Evolutionary conservation across 2,888 invertebrate species (phyloP).

Genomic region (Aphrophora alni): DNA sequence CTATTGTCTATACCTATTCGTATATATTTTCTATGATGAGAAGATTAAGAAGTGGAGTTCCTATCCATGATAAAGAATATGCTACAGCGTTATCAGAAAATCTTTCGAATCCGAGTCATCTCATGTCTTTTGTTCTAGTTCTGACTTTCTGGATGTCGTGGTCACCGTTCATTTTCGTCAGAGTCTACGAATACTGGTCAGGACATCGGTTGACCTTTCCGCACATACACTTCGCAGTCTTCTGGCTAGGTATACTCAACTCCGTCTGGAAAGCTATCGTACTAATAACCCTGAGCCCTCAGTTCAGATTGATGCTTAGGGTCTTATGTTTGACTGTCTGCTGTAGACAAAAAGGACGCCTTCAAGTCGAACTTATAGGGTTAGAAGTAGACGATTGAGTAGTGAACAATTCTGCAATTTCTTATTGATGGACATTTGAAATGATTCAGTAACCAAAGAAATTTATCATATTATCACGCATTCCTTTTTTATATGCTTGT

Average conservation of each 20-base stretch:
- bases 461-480: background rate
- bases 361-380: slow-evolving; percentile 84
- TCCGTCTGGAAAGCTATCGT: slow-evolving; percentile 96
- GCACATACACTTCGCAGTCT: slow-evolving; percentile 88
- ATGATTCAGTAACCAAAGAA: no score
- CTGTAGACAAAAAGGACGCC: slow-evolving; percentile 82
- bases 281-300: slow-evolving; percentile 87
- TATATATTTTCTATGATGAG: slow-evolving; percentile 95
- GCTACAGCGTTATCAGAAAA: slow-evolving; percentile 90
- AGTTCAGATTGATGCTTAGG: slow-evolving; percentile 88
- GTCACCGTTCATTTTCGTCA: slow-evolving; percentile 87
- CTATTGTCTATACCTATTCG: slow-evolving; percentile 91
- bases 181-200: slow-evolving; percentile 69
- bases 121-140: slow-evolving; percentile 93
- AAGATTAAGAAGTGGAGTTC: slow-evolving; percentile 79
- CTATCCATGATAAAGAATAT: slow-evolving; percentile 92
- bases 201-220: slow-evolving; percentile 58
- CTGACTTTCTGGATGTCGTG: slow-evolving; percentile 92
- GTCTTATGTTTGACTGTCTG: slow-evolving; percentile 88
- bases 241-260: slow-evolving; percentile 95
- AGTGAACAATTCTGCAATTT: slow-evolving; percentile 14
- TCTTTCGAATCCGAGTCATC: slow-evolving; percentile 91
- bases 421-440: slow-evolving; percentile 18
- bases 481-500: background rate
- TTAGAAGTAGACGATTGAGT: slow-evolving; percentile 84